Conservation (phyloP, 1,140 invertebrate species). For the Sesamia nonagrioides region DNA sequence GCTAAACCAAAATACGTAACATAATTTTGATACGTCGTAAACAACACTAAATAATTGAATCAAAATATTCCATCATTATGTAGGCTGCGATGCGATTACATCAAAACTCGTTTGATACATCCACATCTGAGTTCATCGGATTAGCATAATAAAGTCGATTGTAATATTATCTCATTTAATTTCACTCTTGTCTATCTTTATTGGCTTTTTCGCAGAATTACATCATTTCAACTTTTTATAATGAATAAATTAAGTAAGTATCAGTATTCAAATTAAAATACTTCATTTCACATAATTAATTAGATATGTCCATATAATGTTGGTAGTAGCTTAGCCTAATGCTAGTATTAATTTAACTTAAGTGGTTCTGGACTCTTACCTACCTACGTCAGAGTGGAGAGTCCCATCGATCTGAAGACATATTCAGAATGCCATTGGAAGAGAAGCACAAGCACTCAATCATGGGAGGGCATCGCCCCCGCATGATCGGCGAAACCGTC, state of each 20-base stretch:
- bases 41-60: not conserved
- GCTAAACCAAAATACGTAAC: not conserved
- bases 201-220: conserved; percentile 6
- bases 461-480: too few relatives aligned
- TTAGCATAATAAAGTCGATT: conserved; percentile 21
- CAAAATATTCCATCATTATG: not conserved
- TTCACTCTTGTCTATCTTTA: conserved; percentile 10
- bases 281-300: too few relatives aligned
- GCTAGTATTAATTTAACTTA: too few relatives aligned
- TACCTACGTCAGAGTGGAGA: too few relatives aligned
- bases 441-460: too few relatives aligned
- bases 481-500: too few relatives aligned
- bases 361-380: too few relatives aligned
- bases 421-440: too few relatives aligned
- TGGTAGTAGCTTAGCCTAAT: too few relatives aligned
- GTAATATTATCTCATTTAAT: conserved; percentile 25
- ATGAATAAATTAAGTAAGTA: not conserved
- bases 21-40: conserved; percentile 1
- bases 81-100: conserved; percentile 14
- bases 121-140: not conserved
- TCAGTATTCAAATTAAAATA: not conserved
- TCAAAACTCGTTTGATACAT: not conserved
- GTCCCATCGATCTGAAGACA: too few relatives aligned
- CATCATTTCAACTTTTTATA: not conserved
- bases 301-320: too few relatives aligned